These are phyloP conservation scores for Gnathonemus longibarbis DNA, from an alignment of 2,113 vertebrate species.

Conservation along the genomic window DNA sequence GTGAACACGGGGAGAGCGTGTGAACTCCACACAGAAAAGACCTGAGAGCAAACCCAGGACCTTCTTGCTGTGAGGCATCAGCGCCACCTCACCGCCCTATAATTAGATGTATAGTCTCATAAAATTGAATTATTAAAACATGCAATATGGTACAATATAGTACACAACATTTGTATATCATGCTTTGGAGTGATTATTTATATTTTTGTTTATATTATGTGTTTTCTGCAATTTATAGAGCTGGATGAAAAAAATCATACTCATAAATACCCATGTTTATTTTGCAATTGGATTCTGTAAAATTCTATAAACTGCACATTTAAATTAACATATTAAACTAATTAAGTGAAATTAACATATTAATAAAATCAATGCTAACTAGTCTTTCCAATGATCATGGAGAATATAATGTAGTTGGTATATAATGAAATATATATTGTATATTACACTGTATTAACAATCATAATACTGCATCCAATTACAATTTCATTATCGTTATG, in stretches of 20 bases:
- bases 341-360: not conserved
- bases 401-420: not conserved
- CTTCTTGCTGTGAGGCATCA: too few relatives aligned
- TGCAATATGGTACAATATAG: not conserved
- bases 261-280: not conserved
- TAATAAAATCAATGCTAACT: not conserved
- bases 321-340: not conserved
- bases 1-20: too few relatives aligned
- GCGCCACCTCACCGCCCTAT: not conserved
- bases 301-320: not conserved
- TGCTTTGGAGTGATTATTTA: not conserved
- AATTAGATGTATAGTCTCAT: not conserved
- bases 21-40: too few relatives aligned
- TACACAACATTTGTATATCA: not conserved
- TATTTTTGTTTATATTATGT: not conserved
- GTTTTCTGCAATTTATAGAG: not conserved
- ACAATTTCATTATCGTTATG: conserved; percentile 3
- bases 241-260: not conserved
- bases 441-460: not conserved
- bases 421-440: not conserved
- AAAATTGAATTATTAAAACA: not conserved
- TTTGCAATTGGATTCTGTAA: not conserved
- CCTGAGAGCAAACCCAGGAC: too few relatives aligned
- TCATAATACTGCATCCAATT: not conserved
- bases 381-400: not conserved